Base-by-base conservation (phyloP, 2,888 invertebrate genomes). In the Panopea generosa region DNA sequence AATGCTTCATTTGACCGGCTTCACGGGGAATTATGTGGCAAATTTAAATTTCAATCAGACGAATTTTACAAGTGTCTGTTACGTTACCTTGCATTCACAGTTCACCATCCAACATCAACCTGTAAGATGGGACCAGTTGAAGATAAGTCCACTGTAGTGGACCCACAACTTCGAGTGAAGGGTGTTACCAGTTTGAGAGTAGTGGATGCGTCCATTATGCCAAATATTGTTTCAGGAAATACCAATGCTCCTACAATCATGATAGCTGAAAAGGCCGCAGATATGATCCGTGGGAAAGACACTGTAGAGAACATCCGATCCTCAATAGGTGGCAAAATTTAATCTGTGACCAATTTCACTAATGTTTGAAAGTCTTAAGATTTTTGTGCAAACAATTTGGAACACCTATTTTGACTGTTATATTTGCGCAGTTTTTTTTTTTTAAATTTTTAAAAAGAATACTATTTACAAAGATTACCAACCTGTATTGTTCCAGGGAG, bases 241-340 rank as follows among this genome's bases (percentile, higher is more conserved):
- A 76, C 76, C 6, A 71, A 76, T 26, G 75, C 75, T 14, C 74
- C 78, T 11, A 66, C 66, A 43, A 78, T 78, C 18, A 78, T 78
- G 78, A 74, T 77, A 20, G 77, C 77, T 6, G 77, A 77, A 47
- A 77, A 77, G 40, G 77, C 72, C 11, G 72, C 69, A 0, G 78
- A 74, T 43, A 57, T 78, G 26, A 78, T 74, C 11, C 33, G 52
- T n/a, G 70, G 70, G 4, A 74, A 49, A 33, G 68, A 78, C 26
- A 55, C 59, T 26, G 67, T 71, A 11, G 4, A 40, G 9, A 29
- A 65, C n/a, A 59, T 75, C 9, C 43, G 63, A 22, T n/a, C n/a
- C n/a, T n/a, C n/a, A 26, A 70, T 26, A 45, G 29, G n/a, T n/a
- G n/a, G n/a, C n/a, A n/a, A n/a, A n/a, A n/a, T n/a, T n/a, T n/a